Conservation (phyloP, 2,888 invertebrate genomes). For the Meloe dianella region DNA sequence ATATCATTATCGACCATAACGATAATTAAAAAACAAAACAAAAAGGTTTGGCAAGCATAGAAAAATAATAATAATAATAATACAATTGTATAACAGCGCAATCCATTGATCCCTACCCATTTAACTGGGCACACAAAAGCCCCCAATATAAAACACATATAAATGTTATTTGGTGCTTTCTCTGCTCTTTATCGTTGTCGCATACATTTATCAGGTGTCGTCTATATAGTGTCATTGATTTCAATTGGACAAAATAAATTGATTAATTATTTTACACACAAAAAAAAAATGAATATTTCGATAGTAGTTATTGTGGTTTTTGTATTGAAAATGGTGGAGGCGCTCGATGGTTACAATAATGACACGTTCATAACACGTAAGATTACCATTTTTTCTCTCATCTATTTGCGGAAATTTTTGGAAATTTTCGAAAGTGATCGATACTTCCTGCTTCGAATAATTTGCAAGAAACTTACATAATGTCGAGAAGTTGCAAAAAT, state of each 20-base stretch:
- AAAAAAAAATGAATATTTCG: neutral
- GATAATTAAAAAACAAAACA: neutral
- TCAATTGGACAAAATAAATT: neutral
- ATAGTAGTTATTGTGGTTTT: slow-evolving; percentile 10
- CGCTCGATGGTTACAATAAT: slow-evolving; percentile 14
- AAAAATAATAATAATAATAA: neutral
- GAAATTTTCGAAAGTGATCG: neutral
- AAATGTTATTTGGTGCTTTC: neutral
- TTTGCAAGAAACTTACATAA: too few species aligned
- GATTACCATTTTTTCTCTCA: slow-evolving; percentile 10
- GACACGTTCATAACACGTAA: slow-evolving; percentile 24
- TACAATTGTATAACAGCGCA: neutral
- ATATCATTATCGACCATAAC: neutral
- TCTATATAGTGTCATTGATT: neutral
- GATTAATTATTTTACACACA: neutral
- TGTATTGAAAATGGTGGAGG: slow-evolving; percentile 16
- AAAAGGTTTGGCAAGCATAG: neutral
- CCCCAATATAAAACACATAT: neutral
- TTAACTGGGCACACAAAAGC: neutral
- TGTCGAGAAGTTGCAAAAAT: neutral
- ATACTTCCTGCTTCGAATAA: neutral
- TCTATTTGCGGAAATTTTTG: neutral
- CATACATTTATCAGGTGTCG: neutral
- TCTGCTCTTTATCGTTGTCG: neutral
- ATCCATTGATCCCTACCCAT: neutral